A percentile compares a stretch with the other conserved stretches of the same genome.
Conservation (phyloP, 2,113 vertebrate species). For the Rhombomys opimus region DNA sequence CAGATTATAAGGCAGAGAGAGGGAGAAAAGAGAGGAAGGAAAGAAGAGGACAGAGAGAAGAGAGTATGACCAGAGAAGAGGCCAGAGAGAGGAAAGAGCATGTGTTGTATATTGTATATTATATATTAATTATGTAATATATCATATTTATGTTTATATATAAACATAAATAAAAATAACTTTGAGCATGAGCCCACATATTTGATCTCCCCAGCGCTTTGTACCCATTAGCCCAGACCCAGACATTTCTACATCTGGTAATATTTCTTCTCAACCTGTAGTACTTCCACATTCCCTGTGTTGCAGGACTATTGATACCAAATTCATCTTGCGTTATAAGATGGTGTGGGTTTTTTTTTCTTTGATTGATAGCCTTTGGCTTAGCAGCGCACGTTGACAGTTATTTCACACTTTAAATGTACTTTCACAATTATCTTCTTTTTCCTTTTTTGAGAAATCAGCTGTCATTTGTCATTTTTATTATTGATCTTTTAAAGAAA, state of each 20-base stretch:
- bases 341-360: constrained; percentile 36
- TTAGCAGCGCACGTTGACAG: background rate
- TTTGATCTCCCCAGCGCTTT: constrained; percentile 47
- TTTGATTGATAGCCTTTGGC: constrained; percentile 33
- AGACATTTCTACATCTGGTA: constrained; percentile 51
- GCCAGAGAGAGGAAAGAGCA: background rate
- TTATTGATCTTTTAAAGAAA: background rate
- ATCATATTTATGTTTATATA: background rate
- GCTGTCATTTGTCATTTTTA: background rate
- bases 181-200: background rate
- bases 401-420: background rate
- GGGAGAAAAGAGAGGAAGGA: background rate
- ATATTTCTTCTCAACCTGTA: constrained; percentile 60
- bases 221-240: background rate
- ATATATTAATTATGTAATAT: background rate
- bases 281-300: constrained; percentile 49
- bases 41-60: background rate
- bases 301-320: constrained; percentile 6
- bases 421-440: background rate
- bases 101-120: no score
- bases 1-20: background rate
- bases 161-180: background rate
- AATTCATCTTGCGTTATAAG: constrained; percentile 58
- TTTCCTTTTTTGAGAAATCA: background rate
- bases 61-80: background rate